Base-by-base conservation (phyloP, 53 echinoderm and acorn worm genomes). In the Apostichopus leukothele region DNA sequence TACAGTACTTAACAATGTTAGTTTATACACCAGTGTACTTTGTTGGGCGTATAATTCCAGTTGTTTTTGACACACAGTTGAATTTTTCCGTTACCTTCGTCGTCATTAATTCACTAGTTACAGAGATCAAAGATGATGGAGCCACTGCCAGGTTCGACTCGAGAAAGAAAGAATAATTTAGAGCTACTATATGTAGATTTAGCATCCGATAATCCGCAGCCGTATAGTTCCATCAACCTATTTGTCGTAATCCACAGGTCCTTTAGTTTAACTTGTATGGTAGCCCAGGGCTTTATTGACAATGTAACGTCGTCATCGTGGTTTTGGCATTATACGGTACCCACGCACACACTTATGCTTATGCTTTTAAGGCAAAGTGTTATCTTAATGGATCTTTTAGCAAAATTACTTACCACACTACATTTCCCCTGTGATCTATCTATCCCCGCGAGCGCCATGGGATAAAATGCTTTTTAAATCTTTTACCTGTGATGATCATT, bases 331-430 rank as follows among this genome's bases (percentile, higher is more conserved):
- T 7, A 57, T 9, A 18, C 5, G 71, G 71, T 6, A 18, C 71
- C 14, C 5, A 6, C 25, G 11, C 16, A 76, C 39, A 39, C 39
- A 39, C 39, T 39, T 39, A 22, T 79, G 54, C 16, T 54, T 21
- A 10, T 20, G 80, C 80, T 57, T 80, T 57, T 55, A 80, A 80
- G 80, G 39, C 54, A 80, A 80, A 80, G 20, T 80, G 80, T 80
- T 80, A 80, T 80, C 80, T 52, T 80, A 80, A 80, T 80, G 80
- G 80, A 80, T 80, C 80, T 80, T 53, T 80, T 80, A 80, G 80
- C 80, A 53, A 80, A 80, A 80, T 80, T 80, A 80, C 80, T 80
- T 80, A 80, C 80, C 80, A 19, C 53, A 57, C 80, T 80, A 57
- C 53, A 80, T 80, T 80, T 80, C 80, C 80, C 80, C 7, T 80